Evolutionary conservation across 2,113 vertebrate genomes (phyloP), one percentile per base, ranked within the genome.

Genomic region (Phylloscopus whistleri): DNA sequence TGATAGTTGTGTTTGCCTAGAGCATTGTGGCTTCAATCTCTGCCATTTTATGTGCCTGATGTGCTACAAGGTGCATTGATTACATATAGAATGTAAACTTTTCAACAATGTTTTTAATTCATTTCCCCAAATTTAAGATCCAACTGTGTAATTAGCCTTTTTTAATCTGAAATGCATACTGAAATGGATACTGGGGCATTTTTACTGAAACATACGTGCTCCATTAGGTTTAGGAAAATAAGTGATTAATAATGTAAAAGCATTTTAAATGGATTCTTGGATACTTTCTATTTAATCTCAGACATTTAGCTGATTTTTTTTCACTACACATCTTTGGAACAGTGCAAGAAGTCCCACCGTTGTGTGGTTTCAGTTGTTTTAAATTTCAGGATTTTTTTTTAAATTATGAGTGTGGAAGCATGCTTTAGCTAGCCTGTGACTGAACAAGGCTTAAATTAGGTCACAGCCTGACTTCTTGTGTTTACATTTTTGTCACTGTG

Each of bases 1-100:
- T 48, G 44, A n/a, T 37, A 33, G 16, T 13, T 33, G 4, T 9
- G 14, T 66, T 68, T 63, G 20, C 31, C n/a, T 74, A 37, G 35
- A 68, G 27, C 35, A 41, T 49, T 2, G 0, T 43, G 20, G 20
- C 49, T 91, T 77, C 43, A 69, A 2, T 64, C 55, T 26, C 24
- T 2, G 1, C 27, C 5, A 1, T n/a, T 20, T 44, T n/a, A 26
- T 2, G 11, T 2, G 2, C 31, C 67, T 60, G 18, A 11, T 41
- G 24, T 83, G 58, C 28, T 39, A 27, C 15, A 69, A 80, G 23
- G 17, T 0, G 0, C 53, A n/a, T 44, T 82, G 30, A 7, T 76
- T 46, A 43, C 10, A 43, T 24, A 30, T 87, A 58, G 22, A 69
- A 77, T 66, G 7, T 46, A 46, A 30, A n/a, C 12, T 88, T 83